These are phyloP conservation scores for Rotaria magnacalcarata DNA, from an alignment of 2,888 invertebrate genomes.

Conservation along the genomic window DNA sequence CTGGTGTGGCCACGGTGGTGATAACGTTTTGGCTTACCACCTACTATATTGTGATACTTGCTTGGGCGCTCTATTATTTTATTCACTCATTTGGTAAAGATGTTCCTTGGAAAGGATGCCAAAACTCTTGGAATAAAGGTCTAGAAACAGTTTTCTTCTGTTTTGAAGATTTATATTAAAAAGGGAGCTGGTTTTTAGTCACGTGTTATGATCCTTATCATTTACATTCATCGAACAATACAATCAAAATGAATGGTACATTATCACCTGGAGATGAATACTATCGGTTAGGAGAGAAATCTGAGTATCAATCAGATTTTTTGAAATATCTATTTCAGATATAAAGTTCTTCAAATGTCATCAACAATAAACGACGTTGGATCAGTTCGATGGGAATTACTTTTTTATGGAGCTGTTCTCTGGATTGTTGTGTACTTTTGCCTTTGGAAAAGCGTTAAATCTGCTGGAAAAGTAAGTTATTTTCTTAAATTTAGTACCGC, in stretches of 20 bases:
- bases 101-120: slow-evolving; percentile 59
- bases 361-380: neutral
- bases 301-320: neutral
- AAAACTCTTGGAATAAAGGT: slow-evolving; percentile 56
- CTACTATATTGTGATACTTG: slow-evolving; percentile 92
- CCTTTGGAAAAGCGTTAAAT: neutral
- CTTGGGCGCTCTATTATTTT: slow-evolving; percentile 70
- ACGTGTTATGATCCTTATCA: neutral
- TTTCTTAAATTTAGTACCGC: too few species aligned
- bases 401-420: neutral
- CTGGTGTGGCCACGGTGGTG: neutral
- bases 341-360: slow-evolving; percentile 12
- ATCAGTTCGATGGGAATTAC: neutral
- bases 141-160: neutral
- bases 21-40: neutral
- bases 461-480: neutral
- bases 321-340: neutral
- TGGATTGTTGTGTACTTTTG: neutral
- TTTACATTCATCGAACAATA: neutral
- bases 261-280: slow-evolving; percentile 15
- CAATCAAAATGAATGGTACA: neutral
- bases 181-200: neutral
- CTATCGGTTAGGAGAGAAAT: neutral
- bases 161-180: neutral
- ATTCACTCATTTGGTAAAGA: slow-evolving; percentile 50